Conservation (phyloP, 2,113 vertebrate species). For the Heteronetta atricapilla region DNA sequence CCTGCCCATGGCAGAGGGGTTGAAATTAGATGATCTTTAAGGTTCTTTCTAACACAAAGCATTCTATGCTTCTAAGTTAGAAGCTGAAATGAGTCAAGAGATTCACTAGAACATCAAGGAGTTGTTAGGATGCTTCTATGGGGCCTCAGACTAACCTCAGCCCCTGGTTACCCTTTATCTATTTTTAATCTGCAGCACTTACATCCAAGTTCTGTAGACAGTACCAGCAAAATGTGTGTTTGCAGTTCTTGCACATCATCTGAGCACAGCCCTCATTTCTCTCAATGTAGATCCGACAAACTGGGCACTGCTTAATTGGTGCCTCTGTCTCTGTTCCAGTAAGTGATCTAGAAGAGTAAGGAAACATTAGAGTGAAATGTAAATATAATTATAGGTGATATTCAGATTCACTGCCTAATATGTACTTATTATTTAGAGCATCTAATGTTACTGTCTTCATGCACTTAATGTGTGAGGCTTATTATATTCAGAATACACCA, state of each 20-base stretch:
- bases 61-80: not conserved
- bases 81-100: not conserved
- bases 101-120: accelerated
- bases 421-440: not conserved
- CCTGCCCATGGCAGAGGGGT: too few relatives aligned
- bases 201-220: slow-evolving; percentile 95
- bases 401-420: not conserved
- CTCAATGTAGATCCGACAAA: slow-evolving; percentile 92
- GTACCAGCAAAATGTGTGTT: slow-evolving; percentile 98
- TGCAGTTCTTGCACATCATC: slow-evolving; percentile 99
- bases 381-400: not conserved
- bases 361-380: not conserved
- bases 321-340: slow-evolving; percentile 75
- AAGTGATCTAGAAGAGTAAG: slow-evolving; percentile 67
- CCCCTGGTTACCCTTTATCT: not conserved
- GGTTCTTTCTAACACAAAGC: too few relatives aligned
- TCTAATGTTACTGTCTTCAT: not conserved
- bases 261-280: slow-evolving; percentile 97
- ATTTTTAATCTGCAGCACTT: slow-evolving; percentile 60
- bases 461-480: not conserved
- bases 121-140: not conserved
- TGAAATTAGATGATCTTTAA: too few relatives aligned
- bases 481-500: not conserved
- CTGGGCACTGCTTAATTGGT: slow-evolving; percentile 92
- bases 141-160: not conserved